Evolutionary conservation across 2,113 vertebrate species (phyloP), one percentile per base, ranked within the genome.

Genomic region (Ictidomys tridecemlineatus): DNA sequence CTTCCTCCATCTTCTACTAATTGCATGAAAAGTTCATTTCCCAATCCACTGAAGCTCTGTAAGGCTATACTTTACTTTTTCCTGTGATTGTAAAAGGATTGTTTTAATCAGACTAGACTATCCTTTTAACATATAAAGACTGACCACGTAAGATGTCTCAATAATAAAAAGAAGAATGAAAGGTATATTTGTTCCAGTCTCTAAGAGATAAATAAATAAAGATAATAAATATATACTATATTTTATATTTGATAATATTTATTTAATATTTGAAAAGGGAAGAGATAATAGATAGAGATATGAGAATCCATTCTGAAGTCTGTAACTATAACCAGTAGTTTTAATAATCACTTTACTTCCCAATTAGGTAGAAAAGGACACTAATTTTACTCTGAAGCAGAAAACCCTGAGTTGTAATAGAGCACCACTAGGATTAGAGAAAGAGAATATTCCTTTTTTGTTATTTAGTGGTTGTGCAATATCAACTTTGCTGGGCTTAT

Each of bases 81-180:
- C 51, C 34, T 58, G 86, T 89, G 70, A 58, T 94, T 96, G 93
- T 73, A 48, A 73, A 89, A 45, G 22, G 12, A 56, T 7, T 67
- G 45, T 61, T 87, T 9, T 45, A 86, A 92, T 92, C 51, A 90
- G 9, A 76, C 16, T 26, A 4, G 56, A 88, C 67, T 51, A 51
- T 95, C 8, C 18, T 86, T 86, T 79, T 61, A 85, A 74, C 0
- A 17, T 3, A 12, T 37, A 72, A 86, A 90, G 22, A 22, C 1
- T 92, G 5, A 63, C 13, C 74, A 20, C 9, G 28, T 16, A 63
- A 61, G 14, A 10, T 26, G 93, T 83, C 30, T 82, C 24, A 53
- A 67, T 6, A 74, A 30, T 61, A 7, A 70, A 37, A 42, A 80
- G 12, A 28, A 1, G 11, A 90, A 56, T 45, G 2, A 61, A 91